Evolutionary conservation across 1,140 invertebrate species (phyloP), one percentile per base, ranked within the genome.

Genomic region (Hyposmocoma kahamanoa): DNA sequence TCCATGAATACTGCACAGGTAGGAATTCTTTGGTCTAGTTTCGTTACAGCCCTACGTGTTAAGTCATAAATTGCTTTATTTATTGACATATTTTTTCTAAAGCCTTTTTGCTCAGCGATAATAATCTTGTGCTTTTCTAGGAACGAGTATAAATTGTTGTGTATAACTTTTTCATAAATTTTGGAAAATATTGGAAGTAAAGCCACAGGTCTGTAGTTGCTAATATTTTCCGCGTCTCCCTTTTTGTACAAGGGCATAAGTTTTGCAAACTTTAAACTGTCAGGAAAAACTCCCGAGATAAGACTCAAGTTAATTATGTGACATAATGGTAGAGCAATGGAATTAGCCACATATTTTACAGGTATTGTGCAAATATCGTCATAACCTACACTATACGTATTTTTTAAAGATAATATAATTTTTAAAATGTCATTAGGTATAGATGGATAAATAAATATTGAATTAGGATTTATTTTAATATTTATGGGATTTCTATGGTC

Each of bases 1-100:
- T 39, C 36, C 36, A 39, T 39, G 20, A 19, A 39, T n/a, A 39
- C 8, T 39, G 36, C 36, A n/a, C 36, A 39, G n/a, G 20, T 19
- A 8, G 3, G 15, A 3, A 39, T 19, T 19, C 17, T 3, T 3
- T 3, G 8, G 20, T 42, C 41, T 15, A 42, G 10, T 8, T 15
- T 8, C 3, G 3, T 22, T 13, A 42, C 2, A 10, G 24, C 15
- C 2, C 15, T n/a, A 13, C 24, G 10, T 42, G 24, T 8, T 9
- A 42, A 42, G 24, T 42, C 24, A 15, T 24, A 42, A 5, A 42
- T 42, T 6, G 41, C 41, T 11, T 9, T 9, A 15, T 42, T 42
- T 22, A 17, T 42, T 4, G 20, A 24, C 17, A 24, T 42, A 22
- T 15, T 15, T 26, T 42, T 42, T 22, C 41, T 3, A 24, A 42